phyloP scores from a whole-genome alignment of 2,113 vertebrate species.

The Apus apus region DNA sequence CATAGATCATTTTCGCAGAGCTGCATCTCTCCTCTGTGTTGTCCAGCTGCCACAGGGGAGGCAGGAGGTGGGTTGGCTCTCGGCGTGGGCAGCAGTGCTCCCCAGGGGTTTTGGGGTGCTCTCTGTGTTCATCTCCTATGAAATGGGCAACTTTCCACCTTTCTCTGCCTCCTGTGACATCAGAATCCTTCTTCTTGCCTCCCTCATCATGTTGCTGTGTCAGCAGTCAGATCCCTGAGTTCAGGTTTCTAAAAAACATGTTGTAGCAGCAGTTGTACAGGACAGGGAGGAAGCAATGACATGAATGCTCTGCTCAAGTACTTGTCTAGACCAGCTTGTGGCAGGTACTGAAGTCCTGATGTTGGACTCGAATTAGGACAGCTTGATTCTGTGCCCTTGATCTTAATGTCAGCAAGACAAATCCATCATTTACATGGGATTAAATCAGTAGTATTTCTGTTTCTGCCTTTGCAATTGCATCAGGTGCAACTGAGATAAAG shows the following conservation, averaged over 20 bases:
- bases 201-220: neutral
- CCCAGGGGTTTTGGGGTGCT: neutral
- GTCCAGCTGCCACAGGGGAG: fast-evolving
- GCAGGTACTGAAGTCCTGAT: neutral
- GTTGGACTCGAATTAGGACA: neutral
- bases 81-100: fast-evolving
- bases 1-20: neutral
- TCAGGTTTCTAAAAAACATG: neutral
- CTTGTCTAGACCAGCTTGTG: neutral
- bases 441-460: neutral
- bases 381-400: neutral
- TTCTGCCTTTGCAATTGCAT: neutral
- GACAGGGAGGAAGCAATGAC: neutral
- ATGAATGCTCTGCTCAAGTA: neutral
- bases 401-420: neutral
- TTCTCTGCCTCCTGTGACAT: fast-evolving
- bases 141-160: neutral
- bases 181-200: neutral
- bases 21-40: fast-evolving
- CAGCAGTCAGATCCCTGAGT: neutral
- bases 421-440: neutral
- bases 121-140: neutral
- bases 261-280: neutral
- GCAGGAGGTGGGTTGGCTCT: neutral
- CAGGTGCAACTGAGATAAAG: neutral